Evolutionary conservation across 2,888 invertebrate genomes (phyloP), one percentile per base, ranked within the genome.

Genomic region (Dolichomitus sp.): DNA sequence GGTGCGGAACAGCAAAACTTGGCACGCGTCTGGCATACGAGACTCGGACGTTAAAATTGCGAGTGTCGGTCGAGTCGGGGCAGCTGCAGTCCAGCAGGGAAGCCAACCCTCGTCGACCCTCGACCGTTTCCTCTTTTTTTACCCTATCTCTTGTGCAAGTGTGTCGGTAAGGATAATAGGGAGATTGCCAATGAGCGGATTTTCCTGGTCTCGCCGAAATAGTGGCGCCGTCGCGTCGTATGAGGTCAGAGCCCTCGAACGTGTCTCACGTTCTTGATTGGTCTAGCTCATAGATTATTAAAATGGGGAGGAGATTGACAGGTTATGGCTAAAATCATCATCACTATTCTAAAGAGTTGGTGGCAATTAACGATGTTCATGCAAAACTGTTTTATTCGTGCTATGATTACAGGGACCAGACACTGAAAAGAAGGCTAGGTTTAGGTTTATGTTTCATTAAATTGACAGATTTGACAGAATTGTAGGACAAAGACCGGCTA

Each of bases 1-100:
- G 68, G 69, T 74, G 85, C 72, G 80, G 80, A 75, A 68, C 65
- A 52, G 81, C 80, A 63, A 66, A 86, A 91, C 86, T 91, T 92
- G 92, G 92, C 91, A 91, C 90, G 92, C 91, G 90, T 90, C 88
- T 89, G 87, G 91, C 89, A 89, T 90, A 88, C 89, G 85, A 83
- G 80, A 85, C 84, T 57, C 48, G 61, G 59, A 86, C 85, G 87
- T 89, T 88, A 87, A 88, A 88, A 90, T 87, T 87, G 86, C 85
- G 84, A 87, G 86, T 83, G 79, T 85, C 87, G 86, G 82, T 87
- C 37, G 33, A 37, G 45, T 14, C 65, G 40, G 27, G 42, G 74
- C 37, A 54, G 52, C 40, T 68, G 63, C 66, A 54, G 37, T 37
- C 45, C 61, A 30, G 37, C 37, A 27, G 40, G 9, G 19, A 19